Conservation (phyloP, 2,888 invertebrate genomes). For the Diaperis boleti region DNA sequence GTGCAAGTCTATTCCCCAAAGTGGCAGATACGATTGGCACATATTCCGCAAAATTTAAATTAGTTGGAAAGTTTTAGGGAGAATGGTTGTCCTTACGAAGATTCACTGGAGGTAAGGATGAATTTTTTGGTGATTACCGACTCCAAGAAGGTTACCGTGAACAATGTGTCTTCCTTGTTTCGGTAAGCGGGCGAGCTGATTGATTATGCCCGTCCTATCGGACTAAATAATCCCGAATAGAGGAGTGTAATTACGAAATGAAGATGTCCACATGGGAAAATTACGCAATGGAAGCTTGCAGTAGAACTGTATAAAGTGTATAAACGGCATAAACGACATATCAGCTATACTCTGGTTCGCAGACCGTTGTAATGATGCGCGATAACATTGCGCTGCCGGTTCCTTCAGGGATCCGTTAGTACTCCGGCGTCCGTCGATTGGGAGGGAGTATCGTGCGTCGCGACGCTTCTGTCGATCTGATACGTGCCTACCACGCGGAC, state of each 20-base stretch:
- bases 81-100: background rate
- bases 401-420: slow-evolving; percentile 46
- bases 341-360: slow-evolving; percentile 37
- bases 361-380: slow-evolving; percentile 48
- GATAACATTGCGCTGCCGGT: slow-evolving; percentile 47
- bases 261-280: slow-evolving; percentile 46
- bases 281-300: slow-evolving; percentile 42
- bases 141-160: no score
- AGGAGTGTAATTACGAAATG: slow-evolving; percentile 28
- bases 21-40: slow-evolving; percentile 14
- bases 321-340: slow-evolving; percentile 38
- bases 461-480: slow-evolving; percentile 37
- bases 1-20: slow-evolving; percentile 17
- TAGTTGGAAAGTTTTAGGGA: slow-evolving; percentile 6
- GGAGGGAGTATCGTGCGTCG: slow-evolving; percentile 46
- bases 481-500: slow-evolving; percentile 45
- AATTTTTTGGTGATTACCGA: no score
- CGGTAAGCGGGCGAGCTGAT: slow-evolving; percentile 16
- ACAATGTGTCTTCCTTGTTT: background rate
- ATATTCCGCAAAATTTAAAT: slow-evolving; percentile 28
- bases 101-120: background rate
- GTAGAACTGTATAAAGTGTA: slow-evolving; percentile 33
- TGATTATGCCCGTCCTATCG: slow-evolving; percentile 17
- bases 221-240: slow-evolving; percentile 28
- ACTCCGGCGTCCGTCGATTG: slow-evolving; percentile 46